phyloP scores from a whole-genome alignment of 2,797 vertebrate genomes.

The Aulostomus chinensis region DNA sequence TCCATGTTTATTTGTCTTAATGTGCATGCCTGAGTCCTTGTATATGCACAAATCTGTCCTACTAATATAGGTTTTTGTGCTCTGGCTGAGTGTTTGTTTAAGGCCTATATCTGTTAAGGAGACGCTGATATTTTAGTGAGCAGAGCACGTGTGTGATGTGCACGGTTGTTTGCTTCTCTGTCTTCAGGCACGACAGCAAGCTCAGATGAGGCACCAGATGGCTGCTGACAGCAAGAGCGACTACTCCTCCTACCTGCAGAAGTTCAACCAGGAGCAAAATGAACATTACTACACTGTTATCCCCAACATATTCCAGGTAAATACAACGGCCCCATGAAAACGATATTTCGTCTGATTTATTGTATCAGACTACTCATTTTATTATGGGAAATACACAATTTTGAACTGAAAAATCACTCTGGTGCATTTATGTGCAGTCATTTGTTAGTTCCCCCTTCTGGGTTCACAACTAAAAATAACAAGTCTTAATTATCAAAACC shows the following conservation, averaged over 20 bases:
- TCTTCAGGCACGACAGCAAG: constrained; percentile 84
- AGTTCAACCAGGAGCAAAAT: constrained; percentile 95
- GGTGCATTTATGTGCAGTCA: too few species aligned
- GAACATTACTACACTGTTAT: constrained; percentile 94
- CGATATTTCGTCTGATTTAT: background rate
- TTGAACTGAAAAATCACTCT: too few species aligned
- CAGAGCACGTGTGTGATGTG: constrained; percentile 26
- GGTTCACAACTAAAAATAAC: too few species aligned
- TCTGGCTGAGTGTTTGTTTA: constrained; percentile 8
- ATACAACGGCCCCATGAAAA: too few species aligned
- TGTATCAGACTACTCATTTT: too few species aligned
- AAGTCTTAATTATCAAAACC: too few species aligned
- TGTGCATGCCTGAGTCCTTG: constrained; percentile 38
- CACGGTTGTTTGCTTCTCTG: constrained; percentile 7
- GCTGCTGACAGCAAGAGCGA: constrained; percentile 93
- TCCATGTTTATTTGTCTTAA: constrained; percentile 36
- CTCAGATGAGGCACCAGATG: constrained; percentile 94
- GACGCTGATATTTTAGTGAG: constrained; percentile 5
- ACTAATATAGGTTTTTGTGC: constrained; percentile 12
- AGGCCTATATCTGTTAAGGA: constrained; percentile 31
- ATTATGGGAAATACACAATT: too few species aligned
- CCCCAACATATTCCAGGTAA: constrained; percentile 91
- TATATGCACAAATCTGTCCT: constrained; percentile 35
- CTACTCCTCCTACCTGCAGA: constrained; percentile 90
- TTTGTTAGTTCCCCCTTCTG: too few species aligned